Conservation (phyloP, 2,888 invertebrate genomes). For the Athetis lepigone region DNA sequence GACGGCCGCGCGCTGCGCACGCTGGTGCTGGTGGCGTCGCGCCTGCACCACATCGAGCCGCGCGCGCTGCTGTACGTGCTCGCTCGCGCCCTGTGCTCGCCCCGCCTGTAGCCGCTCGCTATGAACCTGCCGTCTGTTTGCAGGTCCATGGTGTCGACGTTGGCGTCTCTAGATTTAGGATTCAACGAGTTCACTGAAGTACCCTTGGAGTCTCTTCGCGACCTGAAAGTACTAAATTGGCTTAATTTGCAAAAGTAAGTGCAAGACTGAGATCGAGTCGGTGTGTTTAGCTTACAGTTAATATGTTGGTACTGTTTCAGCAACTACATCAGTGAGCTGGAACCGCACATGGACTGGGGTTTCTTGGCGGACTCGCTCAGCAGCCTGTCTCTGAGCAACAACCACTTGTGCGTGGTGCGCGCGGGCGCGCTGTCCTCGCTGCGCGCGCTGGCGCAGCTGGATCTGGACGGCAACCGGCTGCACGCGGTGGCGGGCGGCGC, state of each 20-base stretch:
- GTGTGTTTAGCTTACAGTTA: background rate
- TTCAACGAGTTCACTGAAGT: slow-evolving; percentile 93
- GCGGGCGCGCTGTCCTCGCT: slow-evolving; percentile 91
- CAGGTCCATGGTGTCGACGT: slow-evolving; percentile 94
- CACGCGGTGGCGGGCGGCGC: slow-evolving; percentile 89
- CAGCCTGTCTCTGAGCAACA: slow-evolving; percentile 94
- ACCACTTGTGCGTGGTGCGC: slow-evolving; percentile 91
- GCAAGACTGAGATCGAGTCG: background rate
- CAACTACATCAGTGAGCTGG: slow-evolving; percentile 91
- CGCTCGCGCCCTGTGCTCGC: background rate
- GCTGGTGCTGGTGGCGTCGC: slow-evolving; percentile 94
- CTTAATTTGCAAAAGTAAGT: slow-evolving; percentile 94
- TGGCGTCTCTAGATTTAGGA: slow-evolving; percentile 94
- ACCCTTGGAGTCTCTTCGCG: slow-evolving; percentile 92
- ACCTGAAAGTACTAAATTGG: slow-evolving; percentile 93
- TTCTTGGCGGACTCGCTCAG: slow-evolving; percentile 92
- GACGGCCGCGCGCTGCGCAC: slow-evolving; percentile 93
- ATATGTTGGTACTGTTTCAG: slow-evolving; percentile 84
- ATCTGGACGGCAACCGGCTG: slow-evolving; percentile 93
- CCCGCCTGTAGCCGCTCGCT: background rate
- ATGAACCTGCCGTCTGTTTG: slow-evolving; percentile 10
- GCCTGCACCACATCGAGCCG: slow-evolving; percentile 93
- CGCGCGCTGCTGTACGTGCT: slow-evolving; percentile 92
- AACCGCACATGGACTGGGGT: slow-evolving; percentile 91
- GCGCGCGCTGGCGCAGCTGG: slow-evolving; percentile 90